A percentile compares a stretch with the other conserved stretches of the same genome.
phyloP scores from a whole-genome alignment of 2,113 vertebrate species.

The Xiphorhynchus elegans region DNA sequence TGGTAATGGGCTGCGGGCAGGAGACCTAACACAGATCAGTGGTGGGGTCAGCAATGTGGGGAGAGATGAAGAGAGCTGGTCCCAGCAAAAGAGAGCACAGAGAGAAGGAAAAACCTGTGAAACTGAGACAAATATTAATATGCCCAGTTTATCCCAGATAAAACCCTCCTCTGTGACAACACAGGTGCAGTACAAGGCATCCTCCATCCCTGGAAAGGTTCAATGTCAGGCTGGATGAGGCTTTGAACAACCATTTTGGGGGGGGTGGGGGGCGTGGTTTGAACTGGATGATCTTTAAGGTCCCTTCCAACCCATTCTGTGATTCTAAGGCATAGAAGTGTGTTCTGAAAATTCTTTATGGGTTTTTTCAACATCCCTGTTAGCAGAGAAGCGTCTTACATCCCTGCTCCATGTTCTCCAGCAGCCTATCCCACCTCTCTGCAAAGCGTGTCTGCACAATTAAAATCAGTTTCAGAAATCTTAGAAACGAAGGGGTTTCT shows the following conservation, averaged over 20 bases:
- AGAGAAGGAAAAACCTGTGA: not conserved
- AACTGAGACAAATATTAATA: not conserved
- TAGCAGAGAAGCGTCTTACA: not conserved
- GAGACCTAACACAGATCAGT: not conserved
- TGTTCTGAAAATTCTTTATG: not conserved
- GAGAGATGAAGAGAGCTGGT: not conserved
- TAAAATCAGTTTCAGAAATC: not conserved
- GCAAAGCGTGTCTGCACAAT: not conserved
- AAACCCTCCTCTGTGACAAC: not conserved
- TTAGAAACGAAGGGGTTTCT: not conserved
- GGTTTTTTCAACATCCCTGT: not conserved
- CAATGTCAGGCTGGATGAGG: not conserved
- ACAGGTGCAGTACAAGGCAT: not conserved
- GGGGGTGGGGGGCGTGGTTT: not conserved
- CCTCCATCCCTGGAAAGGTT: not conserved
- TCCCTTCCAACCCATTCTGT: not conserved
- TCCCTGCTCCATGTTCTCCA: not conserved
- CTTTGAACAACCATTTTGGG: not conserved
- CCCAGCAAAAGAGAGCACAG: rapidly evolving
- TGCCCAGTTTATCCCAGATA: not conserved
- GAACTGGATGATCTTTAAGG: not conserved
- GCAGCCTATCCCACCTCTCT: not conserved
- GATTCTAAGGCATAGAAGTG: not conserved
- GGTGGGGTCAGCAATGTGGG: rapidly evolving
- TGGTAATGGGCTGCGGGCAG: rapidly evolving